phyloP scores from a whole-genome alignment of 2,113 vertebrate species.

The Lepisosteus osseus region DNA sequence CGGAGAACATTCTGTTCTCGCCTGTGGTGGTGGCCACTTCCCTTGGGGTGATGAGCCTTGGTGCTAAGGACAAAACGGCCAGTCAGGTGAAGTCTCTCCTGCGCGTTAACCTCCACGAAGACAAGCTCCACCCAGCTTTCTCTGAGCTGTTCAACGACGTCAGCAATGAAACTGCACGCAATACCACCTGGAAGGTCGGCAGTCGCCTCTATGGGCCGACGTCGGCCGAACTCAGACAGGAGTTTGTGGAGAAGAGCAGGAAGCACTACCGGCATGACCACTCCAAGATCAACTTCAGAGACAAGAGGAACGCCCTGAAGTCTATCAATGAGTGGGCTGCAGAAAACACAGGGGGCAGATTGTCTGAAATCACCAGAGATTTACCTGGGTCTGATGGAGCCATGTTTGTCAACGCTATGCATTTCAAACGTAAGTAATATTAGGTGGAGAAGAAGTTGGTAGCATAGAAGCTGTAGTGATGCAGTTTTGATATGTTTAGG shows the following conservation, averaged over 20 bases:
- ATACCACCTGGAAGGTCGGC: conserved; percentile 29
- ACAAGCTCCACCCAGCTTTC: conserved; percentile 19
- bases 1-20: conserved; percentile 26
- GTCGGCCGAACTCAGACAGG: conserved; percentile 8
- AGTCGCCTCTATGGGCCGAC: conserved; percentile 19
- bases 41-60: conserved; percentile 27
- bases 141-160: conserved; percentile 20
- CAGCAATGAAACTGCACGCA: conserved; percentile 7
- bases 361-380: conserved; percentile 16
- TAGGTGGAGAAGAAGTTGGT: neutral
- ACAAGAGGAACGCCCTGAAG: conserved; percentile 20
- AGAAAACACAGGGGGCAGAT: conserved; percentile 16
- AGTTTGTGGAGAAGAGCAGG: conserved; percentile 29
- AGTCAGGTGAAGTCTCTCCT: conserved; percentile 28
- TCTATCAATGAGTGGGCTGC: conserved; percentile 29
- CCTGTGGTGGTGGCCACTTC: conserved; percentile 27
- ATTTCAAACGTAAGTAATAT: conserved; percentile 26
- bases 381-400: conserved; percentile 23
- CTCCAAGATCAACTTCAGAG: conserved; percentile 23
- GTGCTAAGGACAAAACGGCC: conserved; percentile 26
- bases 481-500: neutral
- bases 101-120: conserved; percentile 10
- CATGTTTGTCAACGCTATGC: conserved; percentile 23
- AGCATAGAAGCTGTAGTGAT: neutral
- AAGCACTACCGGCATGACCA: conserved; percentile 15